phyloP scores from a whole-genome alignment of 2,888 invertebrate species.

The Argynnis bischoffii region DNA sequence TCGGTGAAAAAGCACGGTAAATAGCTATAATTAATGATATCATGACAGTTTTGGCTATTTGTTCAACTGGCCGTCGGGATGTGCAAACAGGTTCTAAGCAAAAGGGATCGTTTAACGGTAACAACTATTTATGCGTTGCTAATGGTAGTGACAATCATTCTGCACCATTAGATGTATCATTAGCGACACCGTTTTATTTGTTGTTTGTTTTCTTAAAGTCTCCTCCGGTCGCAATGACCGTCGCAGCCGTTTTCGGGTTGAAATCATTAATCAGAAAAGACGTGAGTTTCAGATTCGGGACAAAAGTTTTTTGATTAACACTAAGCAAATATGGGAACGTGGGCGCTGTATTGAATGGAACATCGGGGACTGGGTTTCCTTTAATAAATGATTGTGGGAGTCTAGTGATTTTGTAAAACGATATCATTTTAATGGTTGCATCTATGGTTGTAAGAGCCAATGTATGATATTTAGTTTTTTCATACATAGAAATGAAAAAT shows the following conservation, averaged over 20 bases:
- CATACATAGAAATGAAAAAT: too few relatives aligned
- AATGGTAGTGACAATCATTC: constrained; percentile 73
- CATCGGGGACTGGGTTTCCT: constrained; percentile 26
- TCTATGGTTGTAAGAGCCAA: background rate
- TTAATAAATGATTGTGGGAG: constrained; percentile 35
- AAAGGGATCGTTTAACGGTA: constrained; percentile 57
- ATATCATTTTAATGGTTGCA: constrained; percentile 12
- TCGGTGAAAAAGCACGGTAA: constrained; percentile 51
- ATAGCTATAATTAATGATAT: constrained; percentile 70
- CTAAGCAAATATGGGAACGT: constrained; percentile 72
- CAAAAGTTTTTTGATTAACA: constrained; percentile 72
- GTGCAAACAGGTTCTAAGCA: constrained; percentile 67
- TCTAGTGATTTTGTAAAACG: constrained; percentile 30
- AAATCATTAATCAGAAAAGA: constrained; percentile 70
- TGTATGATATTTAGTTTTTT: background rate
- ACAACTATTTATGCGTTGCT: constrained; percentile 50
- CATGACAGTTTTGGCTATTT: constrained; percentile 61
- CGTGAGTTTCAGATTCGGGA: constrained; percentile 55
- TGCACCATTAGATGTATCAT: constrained; percentile 73
- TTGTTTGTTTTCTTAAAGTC: constrained; percentile 68
- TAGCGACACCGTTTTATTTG: constrained; percentile 61
- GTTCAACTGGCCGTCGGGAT: constrained; percentile 66
- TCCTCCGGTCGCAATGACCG: constrained; percentile 55
- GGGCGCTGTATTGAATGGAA: constrained; percentile 22
- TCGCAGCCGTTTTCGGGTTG: constrained; percentile 57